Evolutionary conservation across 2,888 invertebrate genomes (phyloP).

Genomic region (Phasia obesa): DNA sequence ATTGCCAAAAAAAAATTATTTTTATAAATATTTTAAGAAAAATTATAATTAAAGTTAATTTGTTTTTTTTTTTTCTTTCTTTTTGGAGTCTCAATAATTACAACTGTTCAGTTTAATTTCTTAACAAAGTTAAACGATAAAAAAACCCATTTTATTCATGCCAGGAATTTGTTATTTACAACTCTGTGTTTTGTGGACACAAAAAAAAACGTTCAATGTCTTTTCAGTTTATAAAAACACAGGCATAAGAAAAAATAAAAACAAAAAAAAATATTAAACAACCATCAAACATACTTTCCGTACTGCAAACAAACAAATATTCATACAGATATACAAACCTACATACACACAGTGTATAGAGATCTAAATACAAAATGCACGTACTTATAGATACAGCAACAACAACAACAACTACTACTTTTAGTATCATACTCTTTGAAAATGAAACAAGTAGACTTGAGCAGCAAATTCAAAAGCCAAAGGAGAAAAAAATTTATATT

Average conservation of each 20-base stretch:
- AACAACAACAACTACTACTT: constrained; percentile 32
- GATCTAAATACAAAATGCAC: constrained; percentile 3
- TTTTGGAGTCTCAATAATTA: no score
- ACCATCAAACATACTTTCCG: constrained; percentile 61
- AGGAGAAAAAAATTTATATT: constrained; percentile 6
- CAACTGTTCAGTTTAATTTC: no score
- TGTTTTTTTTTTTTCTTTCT: no score
- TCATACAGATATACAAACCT: constrained; percentile 9
- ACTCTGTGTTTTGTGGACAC: constrained; percentile 18
- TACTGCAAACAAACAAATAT: constrained; percentile 20
- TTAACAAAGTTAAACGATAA: no score
- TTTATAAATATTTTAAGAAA: no score
- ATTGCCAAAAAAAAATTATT: no score
- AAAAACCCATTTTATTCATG: no score
- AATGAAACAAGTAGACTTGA: constrained; percentile 50
- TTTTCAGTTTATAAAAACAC: constrained; percentile 51
- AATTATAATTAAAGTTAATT: no score
- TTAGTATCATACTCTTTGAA: constrained; percentile 47
- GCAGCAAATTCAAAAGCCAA: constrained; percentile 11
- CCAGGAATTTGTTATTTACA: no score
- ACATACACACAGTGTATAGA: background rate
- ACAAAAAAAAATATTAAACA: constrained; percentile 43
- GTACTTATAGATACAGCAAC: constrained; percentile 46
- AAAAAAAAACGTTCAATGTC: constrained; percentile 57
- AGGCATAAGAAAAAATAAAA: constrained; percentile 18